Conservation (phyloP, 2,888 invertebrate genomes). For the Mimas tiliae region DNA sequence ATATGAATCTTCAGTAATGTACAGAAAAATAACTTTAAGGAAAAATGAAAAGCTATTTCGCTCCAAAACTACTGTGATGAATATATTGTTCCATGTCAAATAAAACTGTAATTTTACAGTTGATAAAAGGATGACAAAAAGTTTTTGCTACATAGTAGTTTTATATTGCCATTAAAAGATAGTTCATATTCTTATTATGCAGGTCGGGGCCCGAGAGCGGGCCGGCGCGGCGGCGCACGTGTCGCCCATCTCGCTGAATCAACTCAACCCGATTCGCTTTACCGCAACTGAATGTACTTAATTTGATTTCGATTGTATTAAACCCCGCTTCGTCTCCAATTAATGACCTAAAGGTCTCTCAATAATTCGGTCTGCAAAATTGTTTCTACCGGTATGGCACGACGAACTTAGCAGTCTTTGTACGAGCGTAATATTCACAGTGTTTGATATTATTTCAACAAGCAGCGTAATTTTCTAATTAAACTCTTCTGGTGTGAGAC, state of each 20-base stretch:
- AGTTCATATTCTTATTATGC: constrained; percentile 62
- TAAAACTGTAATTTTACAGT: constrained; percentile 1
- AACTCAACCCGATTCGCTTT: constrained; percentile 67
- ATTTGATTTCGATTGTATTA: constrained; percentile 82
- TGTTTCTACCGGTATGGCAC: background rate
- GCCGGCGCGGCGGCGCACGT: constrained; percentile 55
- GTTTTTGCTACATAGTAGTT: constrained; percentile 29
- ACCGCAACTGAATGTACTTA: constrained; percentile 80
- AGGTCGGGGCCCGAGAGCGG: constrained; percentile 40
- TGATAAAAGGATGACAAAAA: constrained; percentile 2
- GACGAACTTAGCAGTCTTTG: background rate
- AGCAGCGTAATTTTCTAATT: constrained; percentile 42
- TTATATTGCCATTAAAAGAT: constrained; percentile 26
- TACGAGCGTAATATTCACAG: background rate
- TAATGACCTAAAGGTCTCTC: constrained; percentile 73
- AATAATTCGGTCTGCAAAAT: constrained; percentile 46
- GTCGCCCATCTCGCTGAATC: constrained; percentile 75
- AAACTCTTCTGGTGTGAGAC: constrained; percentile 47
- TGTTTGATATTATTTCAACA: background rate
- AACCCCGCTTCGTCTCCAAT: constrained; percentile 71
- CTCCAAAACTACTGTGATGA: background rate
- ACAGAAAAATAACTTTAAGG: background rate
- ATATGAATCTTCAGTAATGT: background rate
- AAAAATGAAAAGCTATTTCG: background rate
- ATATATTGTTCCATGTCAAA: background rate